phyloP scores from a whole-genome alignment of 1,140 invertebrate species.

The Aleiodes sp. region DNA sequence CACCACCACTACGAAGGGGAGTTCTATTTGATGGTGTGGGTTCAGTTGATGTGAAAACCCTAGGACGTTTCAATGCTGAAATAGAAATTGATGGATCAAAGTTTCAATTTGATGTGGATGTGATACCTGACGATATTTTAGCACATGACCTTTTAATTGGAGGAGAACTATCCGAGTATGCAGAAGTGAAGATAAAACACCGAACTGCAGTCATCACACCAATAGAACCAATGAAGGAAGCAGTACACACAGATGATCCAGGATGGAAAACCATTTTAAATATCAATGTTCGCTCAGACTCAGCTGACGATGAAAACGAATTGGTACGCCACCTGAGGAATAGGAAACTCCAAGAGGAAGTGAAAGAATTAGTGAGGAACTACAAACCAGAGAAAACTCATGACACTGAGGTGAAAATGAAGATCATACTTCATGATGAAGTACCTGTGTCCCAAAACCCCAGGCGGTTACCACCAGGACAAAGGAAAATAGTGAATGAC shows the following conservation, averaged over 20 bases:
- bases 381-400: not conserved
- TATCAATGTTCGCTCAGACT: not conserved
- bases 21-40: constrained; percentile 15
- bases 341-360: not conserved
- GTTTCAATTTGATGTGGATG: not conserved
- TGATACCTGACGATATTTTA: constrained; percentile 2
- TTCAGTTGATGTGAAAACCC: not conserved
- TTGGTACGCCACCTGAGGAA: not conserved
- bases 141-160: constrained; percentile 13
- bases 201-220: not conserved
- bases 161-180: not conserved
- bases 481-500: constrained; percentile 29
- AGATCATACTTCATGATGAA: constrained; percentile 30
- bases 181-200: not conserved
- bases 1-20: not conserved
- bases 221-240: not conserved
- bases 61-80: not conserved
- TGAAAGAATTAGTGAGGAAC: not conserved
- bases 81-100: not conserved
- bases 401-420: constrained; percentile 14
- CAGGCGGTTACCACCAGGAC: constrained; percentile 31
- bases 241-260: not conserved
- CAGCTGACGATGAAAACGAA: not conserved
- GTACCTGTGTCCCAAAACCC: constrained; percentile 35
- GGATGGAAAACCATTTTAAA: not conserved